Evolutionary conservation across 1,140 invertebrate genomes (phyloP).

Genomic region (Asbolus verrucosus): DNA sequence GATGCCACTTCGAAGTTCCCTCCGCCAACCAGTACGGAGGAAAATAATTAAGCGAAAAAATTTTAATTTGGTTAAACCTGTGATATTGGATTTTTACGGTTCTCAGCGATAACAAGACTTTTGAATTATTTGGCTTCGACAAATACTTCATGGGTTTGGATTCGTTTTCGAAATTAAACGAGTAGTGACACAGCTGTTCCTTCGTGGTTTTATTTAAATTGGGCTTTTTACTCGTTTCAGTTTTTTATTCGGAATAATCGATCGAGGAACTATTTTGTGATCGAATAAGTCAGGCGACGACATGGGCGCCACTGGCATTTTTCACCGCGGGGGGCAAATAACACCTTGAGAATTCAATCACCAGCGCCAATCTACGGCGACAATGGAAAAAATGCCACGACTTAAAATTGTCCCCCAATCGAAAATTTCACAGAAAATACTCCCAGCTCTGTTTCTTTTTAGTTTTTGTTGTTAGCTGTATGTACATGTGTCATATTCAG

Average conservation of each 20-base stretch:
- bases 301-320: slow-evolving; percentile 13
- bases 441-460: no score
- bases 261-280: slow-evolving; percentile 21
- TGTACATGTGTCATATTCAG: no score
- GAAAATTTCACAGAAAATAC: no score
- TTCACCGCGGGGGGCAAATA: slow-evolving; percentile 6
- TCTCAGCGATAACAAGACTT: slow-evolving; percentile 34
- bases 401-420: no score
- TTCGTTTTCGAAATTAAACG: slow-evolving; percentile 22
- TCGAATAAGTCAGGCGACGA: neutral
- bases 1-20: slow-evolving; percentile 1
- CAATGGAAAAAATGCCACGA: no score
- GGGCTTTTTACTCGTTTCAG: slow-evolving; percentile 1
- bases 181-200: slow-evolving; percentile 29
- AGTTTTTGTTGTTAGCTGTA: no score
- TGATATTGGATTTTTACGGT: slow-evolving; percentile 30
- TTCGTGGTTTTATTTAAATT: slow-evolving; percentile 12
- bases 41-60: slow-evolving; percentile 31
- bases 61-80: slow-evolving; percentile 35
- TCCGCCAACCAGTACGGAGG: neutral
- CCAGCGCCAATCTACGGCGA: no score
- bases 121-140: slow-evolving; percentile 15
- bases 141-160: slow-evolving; percentile 23
- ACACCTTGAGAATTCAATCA: slow-evolving; percentile 2
- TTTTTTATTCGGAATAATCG: slow-evolving; percentile 22